These are phyloP conservation scores for Maccullochella peelii DNA, from an alignment of 2,113 vertebrate genomes.

Conservation along the genomic window DNA sequence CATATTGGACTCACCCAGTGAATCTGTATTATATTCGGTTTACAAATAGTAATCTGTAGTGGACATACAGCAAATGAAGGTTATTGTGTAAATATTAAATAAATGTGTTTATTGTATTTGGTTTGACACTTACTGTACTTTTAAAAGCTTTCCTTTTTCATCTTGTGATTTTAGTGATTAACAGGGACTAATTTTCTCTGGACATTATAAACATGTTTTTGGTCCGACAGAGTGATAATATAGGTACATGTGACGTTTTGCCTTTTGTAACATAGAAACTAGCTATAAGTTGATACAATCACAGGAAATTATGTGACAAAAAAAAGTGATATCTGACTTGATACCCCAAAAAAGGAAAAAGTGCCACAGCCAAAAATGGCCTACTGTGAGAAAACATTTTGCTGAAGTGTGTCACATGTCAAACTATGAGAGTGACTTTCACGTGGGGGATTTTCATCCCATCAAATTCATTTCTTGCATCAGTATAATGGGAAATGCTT, in stretches of 20 bases:
- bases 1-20: neutral
- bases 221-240: neutral
- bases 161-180: neutral
- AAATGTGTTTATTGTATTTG: neutral
- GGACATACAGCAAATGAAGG: neutral
- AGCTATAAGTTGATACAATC: neutral
- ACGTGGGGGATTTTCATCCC: conserved; percentile 23
- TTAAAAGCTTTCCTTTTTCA: neutral
- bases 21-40: neutral
- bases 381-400: conserved; percentile 38
- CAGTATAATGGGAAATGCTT: conserved; percentile 50
- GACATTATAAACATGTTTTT: neutral
- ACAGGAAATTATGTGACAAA: neutral
- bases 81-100: neutral
- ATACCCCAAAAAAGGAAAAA: neutral
- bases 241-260: neutral
- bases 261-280: neutral
- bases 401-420: conserved; percentile 29
- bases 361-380: neutral
- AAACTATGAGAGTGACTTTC: conserved; percentile 24
- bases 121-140: neutral
- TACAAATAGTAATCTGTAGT: neutral
- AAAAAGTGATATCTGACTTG: conserved; percentile 18
- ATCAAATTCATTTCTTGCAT: conserved; percentile 45
- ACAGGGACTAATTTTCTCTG: neutral